Base-by-base conservation (phyloP, 1,140 invertebrate species). In the Heterodera carotae region DNA sequence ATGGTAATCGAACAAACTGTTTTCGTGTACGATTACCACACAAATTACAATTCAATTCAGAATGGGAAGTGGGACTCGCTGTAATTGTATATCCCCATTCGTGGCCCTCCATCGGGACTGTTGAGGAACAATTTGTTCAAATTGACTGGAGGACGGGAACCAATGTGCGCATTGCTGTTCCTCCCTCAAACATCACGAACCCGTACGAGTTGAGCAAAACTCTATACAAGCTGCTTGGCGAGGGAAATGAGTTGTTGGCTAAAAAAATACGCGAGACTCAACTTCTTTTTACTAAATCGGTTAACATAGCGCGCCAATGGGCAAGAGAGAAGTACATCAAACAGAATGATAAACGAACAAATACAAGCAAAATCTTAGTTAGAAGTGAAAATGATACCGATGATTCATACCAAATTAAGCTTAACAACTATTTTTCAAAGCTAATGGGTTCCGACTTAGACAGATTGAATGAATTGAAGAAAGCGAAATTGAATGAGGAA, bases 91-190 rank as follows among this genome's bases (percentile, higher is more conserved):
- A 69, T 33, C 36, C 67, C 3, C 29, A 69, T 69, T 29, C 67
- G 10, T 39, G 36, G 43, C 43, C 67, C 27, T 48, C 67, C 36
- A 69, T 69, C 10, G 67, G 67, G 36, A 69, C 67, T 29, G 29
- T 39, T 8, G 67, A 69, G 12, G 43, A 69, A 69, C 67, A 69
- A 69, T 69, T 36, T 36, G 43, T 69, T 29, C n/a, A 69, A 7
- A 33, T 69, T 29, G n/a, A 69, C 12, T 69, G 43, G 34, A 29
- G 33, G 7, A 69, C 36, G 2, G 29, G 29, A 31, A 69, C 8
- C n/a, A 36, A 22, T 10, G 68, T 69, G 36, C 25, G 27, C n/a
- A 43, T 69, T 33, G 4, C 68, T 2, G 68, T 69, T 34, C 68
- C 68, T 2, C 25, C 68, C n/a, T 25, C 36, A 43, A 69, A 25